These are phyloP conservation scores for Equus przewalskii DNA, from an alignment of 2,113 vertebrate genomes.

Conservation along the genomic window DNA sequence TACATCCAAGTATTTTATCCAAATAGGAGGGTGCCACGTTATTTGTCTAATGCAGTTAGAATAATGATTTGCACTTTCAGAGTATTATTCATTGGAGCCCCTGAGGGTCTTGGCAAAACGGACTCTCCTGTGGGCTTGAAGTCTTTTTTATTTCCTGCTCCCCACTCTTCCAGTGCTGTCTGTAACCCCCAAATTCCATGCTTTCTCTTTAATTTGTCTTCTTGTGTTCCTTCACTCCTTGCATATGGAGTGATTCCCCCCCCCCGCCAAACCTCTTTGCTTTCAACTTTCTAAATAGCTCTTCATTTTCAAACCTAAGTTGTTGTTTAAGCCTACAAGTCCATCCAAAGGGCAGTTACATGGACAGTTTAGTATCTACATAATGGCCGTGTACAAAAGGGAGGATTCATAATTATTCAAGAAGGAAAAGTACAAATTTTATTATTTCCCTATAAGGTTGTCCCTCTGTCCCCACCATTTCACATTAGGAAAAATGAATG, in stretches of 20 bases:
- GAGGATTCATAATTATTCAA: neutral
- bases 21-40: slow-evolving; percentile 22
- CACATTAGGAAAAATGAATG: neutral
- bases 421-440: neutral
- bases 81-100: neutral
- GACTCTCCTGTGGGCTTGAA: neutral
- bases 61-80: slow-evolving; percentile 4
- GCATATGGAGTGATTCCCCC: neutral
- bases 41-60: slow-evolving; percentile 56
- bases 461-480: neutral
- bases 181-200: neutral
- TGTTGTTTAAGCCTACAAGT: neutral
- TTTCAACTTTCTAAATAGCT: neutral
- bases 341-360: neutral
- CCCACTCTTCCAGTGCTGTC: neutral
- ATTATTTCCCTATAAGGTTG: neutral
- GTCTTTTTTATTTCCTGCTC: neutral
- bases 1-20: slow-evolving; percentile 51
- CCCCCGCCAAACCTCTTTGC: neutral
- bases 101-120: neutral
- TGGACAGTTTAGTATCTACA: neutral
- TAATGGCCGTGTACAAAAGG: neutral
- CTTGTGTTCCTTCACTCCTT: slow-evolving; percentile 31
- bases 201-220: neutral
- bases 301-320: neutral